Evolutionary conservation across 2,888 invertebrate genomes (phyloP), one percentile per base, ranked within the genome.

Genomic region (Exephanes ischioxanthus): DNA sequence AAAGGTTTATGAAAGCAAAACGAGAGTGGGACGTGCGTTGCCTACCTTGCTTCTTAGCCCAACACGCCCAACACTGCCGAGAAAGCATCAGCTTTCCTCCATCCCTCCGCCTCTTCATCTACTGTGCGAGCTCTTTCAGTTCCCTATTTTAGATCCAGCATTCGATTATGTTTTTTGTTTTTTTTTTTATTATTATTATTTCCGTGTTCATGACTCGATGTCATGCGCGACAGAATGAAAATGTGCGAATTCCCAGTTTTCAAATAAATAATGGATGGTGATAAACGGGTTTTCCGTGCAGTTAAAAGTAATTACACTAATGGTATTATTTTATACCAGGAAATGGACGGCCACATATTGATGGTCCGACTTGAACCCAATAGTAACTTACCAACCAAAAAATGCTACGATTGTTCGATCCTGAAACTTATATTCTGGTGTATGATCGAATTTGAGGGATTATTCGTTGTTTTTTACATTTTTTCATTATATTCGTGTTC

Each of bases 1-100:
- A 89, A 88, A 88, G 90, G 89, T 90, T 92, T 91, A 91, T 89
- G 91, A 91, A 91, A 91, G 90, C 91, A 91, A 91, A 92, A 91
- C 90, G 90, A 90, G 89, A 90, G 86, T 85, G 88, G 88, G 86
- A 92, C 91, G 92, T 92, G 91, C 91, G 88, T 91, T 88, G 91
- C 90, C 87, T 91, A 90, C 89, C 87, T 91, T 72, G 75, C 84
- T 86, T 82, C 87, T 84, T 68, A 86, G 80, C 82, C 76, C 76
- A 55, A 55, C 63, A 63, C 67, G 63, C 80, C 70, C 76, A 63
- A 72, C 51, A 58, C 75, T 41, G 55, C 75, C 67, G 55, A 80
- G 75, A 87, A 83, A 83, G 76, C 85, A 84, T 87, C 83, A 79
- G 82, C 71, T 80, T 72, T 83, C 77, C 41, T 78, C 41, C 68